phyloP scores from a whole-genome alignment of 1,140 invertebrate species.

The Bombus superbus region DNA sequence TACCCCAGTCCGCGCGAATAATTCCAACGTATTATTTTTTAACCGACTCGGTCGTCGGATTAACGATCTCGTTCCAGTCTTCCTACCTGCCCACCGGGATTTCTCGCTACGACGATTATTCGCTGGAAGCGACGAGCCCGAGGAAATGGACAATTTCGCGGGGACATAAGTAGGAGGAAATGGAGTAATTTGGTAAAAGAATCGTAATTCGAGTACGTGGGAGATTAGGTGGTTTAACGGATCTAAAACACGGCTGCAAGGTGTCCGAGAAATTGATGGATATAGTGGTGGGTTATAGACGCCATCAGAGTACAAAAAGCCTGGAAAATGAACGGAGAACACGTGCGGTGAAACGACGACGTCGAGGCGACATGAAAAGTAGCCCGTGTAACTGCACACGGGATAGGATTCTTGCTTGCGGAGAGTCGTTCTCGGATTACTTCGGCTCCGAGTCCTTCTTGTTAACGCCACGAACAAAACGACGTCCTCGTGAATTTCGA shows the following conservation, averaged over 20 bases:
- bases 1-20: neutral
- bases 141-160: neutral
- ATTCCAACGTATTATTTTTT: slow-evolving; percentile 30
- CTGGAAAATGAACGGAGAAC: neutral
- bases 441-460: neutral
- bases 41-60: neutral
- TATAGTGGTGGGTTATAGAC: neutral
- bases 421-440: slow-evolving; percentile 7
- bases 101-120: neutral
- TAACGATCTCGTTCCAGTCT: slow-evolving; percentile 38
- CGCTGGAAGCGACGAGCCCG: neutral
- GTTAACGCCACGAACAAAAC: neutral
- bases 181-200: neutral
- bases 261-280: neutral
- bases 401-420: neutral
- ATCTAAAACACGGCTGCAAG: neutral
- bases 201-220: neutral
- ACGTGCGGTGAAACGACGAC: neutral
- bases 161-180: neutral
- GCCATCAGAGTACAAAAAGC: neutral
- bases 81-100: slow-evolving; percentile 30
- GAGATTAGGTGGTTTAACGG: neutral
- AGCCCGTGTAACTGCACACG: slow-evolving; percentile 11
- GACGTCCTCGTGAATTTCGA: neutral
- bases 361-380: slow-evolving; percentile 7